phyloP scores from a whole-genome alignment of 2,113 vertebrate genomes.

The Phaethornis superciliosus region DNA sequence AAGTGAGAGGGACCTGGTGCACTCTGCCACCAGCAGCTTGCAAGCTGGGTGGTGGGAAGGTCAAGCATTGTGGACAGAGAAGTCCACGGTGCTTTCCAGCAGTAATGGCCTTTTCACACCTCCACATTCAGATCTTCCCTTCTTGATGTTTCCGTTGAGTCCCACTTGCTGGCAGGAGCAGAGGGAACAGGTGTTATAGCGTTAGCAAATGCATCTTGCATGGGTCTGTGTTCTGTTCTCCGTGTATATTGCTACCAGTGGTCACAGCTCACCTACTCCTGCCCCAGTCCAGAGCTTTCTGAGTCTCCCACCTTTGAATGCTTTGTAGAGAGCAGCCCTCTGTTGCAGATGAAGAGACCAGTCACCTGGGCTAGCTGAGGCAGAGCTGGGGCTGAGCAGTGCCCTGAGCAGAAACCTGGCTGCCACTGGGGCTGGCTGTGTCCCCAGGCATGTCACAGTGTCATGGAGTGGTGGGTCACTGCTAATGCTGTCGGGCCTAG shows the following conservation, averaged over 20 bases:
- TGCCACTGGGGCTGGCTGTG: background rate
- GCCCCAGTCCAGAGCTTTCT: background rate
- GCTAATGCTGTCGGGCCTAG: background rate
- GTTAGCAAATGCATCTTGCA: background rate
- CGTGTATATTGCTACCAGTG: fast-evolving
- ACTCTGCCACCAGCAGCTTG: background rate
- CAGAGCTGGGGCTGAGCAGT: background rate
- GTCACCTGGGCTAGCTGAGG: background rate
- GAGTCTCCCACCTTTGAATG: background rate
- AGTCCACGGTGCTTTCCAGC: background rate
- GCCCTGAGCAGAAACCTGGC: too few relatives aligned
- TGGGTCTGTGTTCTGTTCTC: background rate
- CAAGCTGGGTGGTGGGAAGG: background rate
- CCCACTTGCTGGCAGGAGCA: background rate
- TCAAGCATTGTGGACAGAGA: background rate
- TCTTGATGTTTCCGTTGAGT: background rate
- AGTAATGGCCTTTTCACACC: background rate
- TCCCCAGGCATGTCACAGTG: background rate
- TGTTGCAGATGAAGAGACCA: background rate
- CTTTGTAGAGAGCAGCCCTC: background rate
- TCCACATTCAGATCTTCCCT: background rate
- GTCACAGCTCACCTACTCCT: background rate
- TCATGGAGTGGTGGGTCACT: background rate
- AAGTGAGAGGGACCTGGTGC: background rate
- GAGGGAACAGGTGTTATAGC: fast-evolving